Evolutionary conservation across 2,113 vertebrate species (phyloP), one percentile per base, ranked within the genome.

Genomic region (Columbina picui): DNA sequence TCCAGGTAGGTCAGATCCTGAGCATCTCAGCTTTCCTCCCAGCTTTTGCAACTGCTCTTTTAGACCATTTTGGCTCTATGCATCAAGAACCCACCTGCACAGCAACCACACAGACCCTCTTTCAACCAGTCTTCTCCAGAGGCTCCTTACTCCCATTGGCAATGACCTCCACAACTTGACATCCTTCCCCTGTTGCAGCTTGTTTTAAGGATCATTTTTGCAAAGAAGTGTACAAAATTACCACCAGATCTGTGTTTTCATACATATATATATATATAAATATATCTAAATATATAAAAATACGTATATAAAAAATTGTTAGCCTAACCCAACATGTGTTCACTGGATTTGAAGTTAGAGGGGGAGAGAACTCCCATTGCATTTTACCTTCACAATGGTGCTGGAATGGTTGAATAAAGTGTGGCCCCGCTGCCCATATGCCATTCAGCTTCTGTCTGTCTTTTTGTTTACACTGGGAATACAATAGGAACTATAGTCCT

Each of bases 391-490:
- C 92, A 97, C 96, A 97, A 98, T 98, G 96, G 97, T 89, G 89
- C 95, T 97, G 94, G 97, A 97, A 97, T 96, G 97, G 97, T 93
- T 97, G 98, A 98, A 98, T 98, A 98, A 98, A 98, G 97, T 95
- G 91, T 96, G 97, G 98, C 98, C 98, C 97, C 94, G 95, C 97
- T 97, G 98, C 98, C 98, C 98, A 98, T 98, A 98, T 98, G 98
- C 98, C 98, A 98, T 98, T 97, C 98, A 98, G 98, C 98, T 98
- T 98, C 98, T 98, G 98, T 98, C 97, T 98, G 98, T 98, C 99
- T 98, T 98, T 99, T 98, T 99, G 99, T 99, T 99, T 99, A 99
- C 99, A 98, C 98, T 98, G 98, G 94, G 96, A 88, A 97, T 98
- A 99, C 99, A 99, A 99, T 99, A 97, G 99, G 95, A 98, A 96